Base-by-base conservation (phyloP, 2,797 vertebrate species). In the Gallinago nigripennis region DNA sequence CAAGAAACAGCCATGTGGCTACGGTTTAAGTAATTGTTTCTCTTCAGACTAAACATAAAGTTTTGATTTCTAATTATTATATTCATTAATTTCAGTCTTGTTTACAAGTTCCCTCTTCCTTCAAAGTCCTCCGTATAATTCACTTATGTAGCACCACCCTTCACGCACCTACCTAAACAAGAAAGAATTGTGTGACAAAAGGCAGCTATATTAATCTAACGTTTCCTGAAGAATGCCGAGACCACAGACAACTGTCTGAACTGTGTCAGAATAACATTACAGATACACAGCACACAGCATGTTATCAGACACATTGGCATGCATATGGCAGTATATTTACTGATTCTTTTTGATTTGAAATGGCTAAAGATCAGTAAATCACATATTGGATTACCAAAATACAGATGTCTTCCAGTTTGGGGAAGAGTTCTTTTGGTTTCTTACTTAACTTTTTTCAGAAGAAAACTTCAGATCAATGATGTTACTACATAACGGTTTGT, bases 11-110 rank as follows among this genome's bases (percentile, higher is more conserved):
- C 95, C 97, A 96, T 98, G 97, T 96, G 96, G 97, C 96, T 96
- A 95, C 6, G 77, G 95, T 94, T 97, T 96, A 95, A 97, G 95
- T 96, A 97, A 97, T 93, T 97, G 95, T 97, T 98, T 97, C 97
- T 97, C 83, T 87, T 98, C 96, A 98, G 98, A 97, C 97, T 98
- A 98, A 98, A 98, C 97, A 97, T 93, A 97, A 97, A 98, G 97
- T 98, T 98, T 98, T 98, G 96, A 97, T 98, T 98, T 98, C 97
- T 97, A 97, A 97, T 97, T 97, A 96, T 96, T 95, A 94, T 70
- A 94, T 96, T 97, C 97, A 98, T 97, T 97, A 97, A 98, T 97
- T 97, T 95, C 86, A 95, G 86, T 88, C 96, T 95, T 78, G n/a
- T 96, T 91, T 94, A 95, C 81, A 91, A 86, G 88, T 79, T 90